These are phyloP conservation scores for Dufourea novaeangliae DNA, from an alignment of 1,140 invertebrate species.

Conservation along the genomic window DNA sequence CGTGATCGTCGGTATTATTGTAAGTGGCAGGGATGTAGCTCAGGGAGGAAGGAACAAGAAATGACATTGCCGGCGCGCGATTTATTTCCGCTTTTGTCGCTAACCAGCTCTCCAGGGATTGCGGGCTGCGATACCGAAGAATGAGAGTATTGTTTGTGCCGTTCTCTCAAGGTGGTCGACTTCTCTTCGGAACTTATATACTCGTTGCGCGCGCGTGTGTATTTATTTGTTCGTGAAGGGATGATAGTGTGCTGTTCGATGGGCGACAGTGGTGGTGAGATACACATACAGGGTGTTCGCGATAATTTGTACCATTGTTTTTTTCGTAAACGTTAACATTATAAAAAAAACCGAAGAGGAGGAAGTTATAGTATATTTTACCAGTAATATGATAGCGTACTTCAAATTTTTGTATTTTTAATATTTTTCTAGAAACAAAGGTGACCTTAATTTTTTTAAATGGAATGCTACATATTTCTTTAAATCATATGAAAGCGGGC, in stretches of 20 bases:
- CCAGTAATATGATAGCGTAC: no score
- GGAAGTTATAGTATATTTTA: no score
- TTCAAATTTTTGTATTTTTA: no score
- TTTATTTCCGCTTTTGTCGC: slow-evolving; percentile 66
- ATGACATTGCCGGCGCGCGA: slow-evolving; percentile 53
- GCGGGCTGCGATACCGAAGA: slow-evolving; percentile 54
- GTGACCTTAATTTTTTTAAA: no score
- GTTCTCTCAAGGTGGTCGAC: slow-evolving; percentile 54
- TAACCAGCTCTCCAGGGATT: slow-evolving; percentile 64
- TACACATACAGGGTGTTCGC: no score
- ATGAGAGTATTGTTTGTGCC: slow-evolving; percentile 64
- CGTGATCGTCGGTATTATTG: slow-evolving; percentile 49
- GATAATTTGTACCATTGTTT: no score
- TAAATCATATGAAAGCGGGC: no score
- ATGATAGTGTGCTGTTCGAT: neutral
- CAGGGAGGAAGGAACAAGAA: slow-evolving; percentile 17
- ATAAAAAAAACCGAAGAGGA: no score
- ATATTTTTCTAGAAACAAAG: no score
- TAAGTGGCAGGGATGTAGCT: slow-evolving; percentile 35
- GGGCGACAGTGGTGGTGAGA: slow-evolving; percentile 21
- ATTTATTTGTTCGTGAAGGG: neutral
- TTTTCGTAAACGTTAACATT: no score
- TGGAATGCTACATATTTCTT: no score
- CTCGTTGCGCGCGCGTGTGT: neutral
- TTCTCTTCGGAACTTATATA: slow-evolving; percentile 34